Base-by-base conservation (phyloP, 2,113 vertebrate species). In the Addax nasomaculatus region DNA sequence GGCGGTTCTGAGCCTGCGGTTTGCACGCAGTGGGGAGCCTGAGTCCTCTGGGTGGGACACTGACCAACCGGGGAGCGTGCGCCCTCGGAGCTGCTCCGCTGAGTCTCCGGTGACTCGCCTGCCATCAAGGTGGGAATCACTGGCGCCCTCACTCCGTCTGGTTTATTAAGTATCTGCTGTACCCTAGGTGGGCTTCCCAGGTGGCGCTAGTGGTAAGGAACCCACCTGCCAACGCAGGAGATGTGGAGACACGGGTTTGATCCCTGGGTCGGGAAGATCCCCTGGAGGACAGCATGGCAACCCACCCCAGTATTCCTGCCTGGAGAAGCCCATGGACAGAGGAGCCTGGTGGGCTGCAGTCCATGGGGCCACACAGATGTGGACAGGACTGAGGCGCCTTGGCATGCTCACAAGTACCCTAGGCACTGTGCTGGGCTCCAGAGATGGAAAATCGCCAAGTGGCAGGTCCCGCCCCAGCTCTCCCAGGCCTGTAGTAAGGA, bases 401-500 rank as follows among this genome's bases (percentile, higher is more conserved):
- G 6, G 70, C 70, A 7, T 1, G 12, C 70, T 15, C 6, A 43
- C 23, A 14, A 4, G 23, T 4, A 4, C 39, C 70, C 70, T 2
- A 13, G 43, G 55, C 43, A 29, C 14, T 19, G 2, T 7, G 0
- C 55, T 43, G 62, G 51, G 19, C 64, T 67, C 85, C 17, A 33
- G 85, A 88, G 67, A 39, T 57, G 13, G 17, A 45, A 49, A 27
- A 23, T 23, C 47, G 5, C 30, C 2, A 16, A 27, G 67, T 3
- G 67, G 67, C n/a, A 39, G n/a, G n/a, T 33, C 62, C n/a, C 8
- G 6, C 14, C 33, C 21, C 43, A 21, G 15, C 30, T 9, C 67
- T 49, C 73, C 12, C 2, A 73, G n/a, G 49, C 58, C 47, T 43
- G 2, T 0, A 6, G n/a, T 23, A 1, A 70, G 4, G 9, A 36